Evolutionary conservation across 2,797 vertebrate genomes (phyloP).

Genomic region (Anguilla anguilla): DNA sequence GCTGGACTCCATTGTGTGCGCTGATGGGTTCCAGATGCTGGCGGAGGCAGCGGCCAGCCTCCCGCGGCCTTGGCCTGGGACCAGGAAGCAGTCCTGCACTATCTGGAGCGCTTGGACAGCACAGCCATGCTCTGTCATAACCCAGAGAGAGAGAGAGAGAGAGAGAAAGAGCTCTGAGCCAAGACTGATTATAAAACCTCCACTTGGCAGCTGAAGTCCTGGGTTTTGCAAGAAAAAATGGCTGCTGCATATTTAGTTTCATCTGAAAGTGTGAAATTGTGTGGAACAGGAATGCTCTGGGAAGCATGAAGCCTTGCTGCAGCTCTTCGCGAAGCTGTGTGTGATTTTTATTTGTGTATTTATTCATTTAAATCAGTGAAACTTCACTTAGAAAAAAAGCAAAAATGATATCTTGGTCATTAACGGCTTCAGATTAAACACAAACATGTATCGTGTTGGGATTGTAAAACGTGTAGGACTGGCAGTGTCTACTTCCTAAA

Average conservation of each 20-base stretch:
- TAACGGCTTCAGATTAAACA: neutral
- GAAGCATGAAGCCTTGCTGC: neutral
- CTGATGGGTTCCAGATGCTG: constrained; percentile 94
- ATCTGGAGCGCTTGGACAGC: constrained; percentile 40
- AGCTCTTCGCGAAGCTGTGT: neutral
- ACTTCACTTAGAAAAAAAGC: neutral
- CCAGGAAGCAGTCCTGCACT: constrained; percentile 41
- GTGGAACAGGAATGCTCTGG: neutral
- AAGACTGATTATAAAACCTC: constrained; percentile 11
- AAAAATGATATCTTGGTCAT: neutral
- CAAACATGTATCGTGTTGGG: too few species aligned
- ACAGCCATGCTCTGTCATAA: constrained; percentile 1
- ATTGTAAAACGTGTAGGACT: neutral
- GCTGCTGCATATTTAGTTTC: neutral
- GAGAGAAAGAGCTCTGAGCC: constrained; percentile 8
- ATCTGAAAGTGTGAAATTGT: neutral
- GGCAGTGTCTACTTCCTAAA: neutral
- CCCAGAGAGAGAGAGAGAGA: constrained; percentile 41
- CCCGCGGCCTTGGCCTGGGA: constrained; percentile 65
- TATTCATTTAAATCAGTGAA: neutral
- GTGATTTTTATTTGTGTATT: too few species aligned
- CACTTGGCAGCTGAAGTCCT: neutral
- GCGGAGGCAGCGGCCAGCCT: constrained; percentile 73
- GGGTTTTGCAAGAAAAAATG: neutral
- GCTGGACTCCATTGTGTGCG: constrained; percentile 83